A percentile compares a stretch with the other conserved stretches of the same genome.
Evolutionary conservation across 2,113 vertebrate species (phyloP).

Genomic region (Emydocephalus ijimae): DNA sequence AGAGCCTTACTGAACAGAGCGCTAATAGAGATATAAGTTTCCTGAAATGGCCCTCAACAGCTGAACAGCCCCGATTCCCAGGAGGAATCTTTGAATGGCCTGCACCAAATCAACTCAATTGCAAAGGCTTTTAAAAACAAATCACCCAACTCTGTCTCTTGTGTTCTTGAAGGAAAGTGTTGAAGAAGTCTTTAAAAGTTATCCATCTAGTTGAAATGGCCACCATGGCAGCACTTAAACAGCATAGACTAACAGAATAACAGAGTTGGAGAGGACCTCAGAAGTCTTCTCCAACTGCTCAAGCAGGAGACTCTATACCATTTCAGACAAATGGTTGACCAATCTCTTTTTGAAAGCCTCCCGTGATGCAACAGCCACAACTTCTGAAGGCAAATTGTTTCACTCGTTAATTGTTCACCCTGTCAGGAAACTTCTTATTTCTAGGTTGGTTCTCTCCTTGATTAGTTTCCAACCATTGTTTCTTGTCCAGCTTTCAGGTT

Average conservation of each 20-base stretch:
- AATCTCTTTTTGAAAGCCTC: too few relatives aligned
- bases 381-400: too few relatives aligned
- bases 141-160: background rate
- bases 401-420: too few relatives aligned
- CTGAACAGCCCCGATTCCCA: background rate
- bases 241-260: background rate
- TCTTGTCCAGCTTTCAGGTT: too few relatives aligned
- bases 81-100: background rate
- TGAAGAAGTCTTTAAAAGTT: background rate
- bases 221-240: too few relatives aligned
- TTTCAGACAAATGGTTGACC: too few relatives aligned
- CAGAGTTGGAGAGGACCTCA: background rate
- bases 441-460: too few relatives aligned
- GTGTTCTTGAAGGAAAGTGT: background rate
- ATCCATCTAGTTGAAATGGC: background rate
- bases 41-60: background rate
- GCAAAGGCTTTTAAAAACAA: background rate
- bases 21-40: slow-evolving; percentile 15
- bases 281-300: background rate
- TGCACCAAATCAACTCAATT: slow-evolving; percentile 9
- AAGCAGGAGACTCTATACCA: too few relatives aligned
- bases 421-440: too few relatives aligned
- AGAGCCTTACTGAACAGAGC: background rate
- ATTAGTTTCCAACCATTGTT: too few relatives aligned
- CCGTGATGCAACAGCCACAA: too few relatives aligned